phyloP scores from a whole-genome alignment of 1,140 invertebrate species.

The Micrasema minimum region DNA sequence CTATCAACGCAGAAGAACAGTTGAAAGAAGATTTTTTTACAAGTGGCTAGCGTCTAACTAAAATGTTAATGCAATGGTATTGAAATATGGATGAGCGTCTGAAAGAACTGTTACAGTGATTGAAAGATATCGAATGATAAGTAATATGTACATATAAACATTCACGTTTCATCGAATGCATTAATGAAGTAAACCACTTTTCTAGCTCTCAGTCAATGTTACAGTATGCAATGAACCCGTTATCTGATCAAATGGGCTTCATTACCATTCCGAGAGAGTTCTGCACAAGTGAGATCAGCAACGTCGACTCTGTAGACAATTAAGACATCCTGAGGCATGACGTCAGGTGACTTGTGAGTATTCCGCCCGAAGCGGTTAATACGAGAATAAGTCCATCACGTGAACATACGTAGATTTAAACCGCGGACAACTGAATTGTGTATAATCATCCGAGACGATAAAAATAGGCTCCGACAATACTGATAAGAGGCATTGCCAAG shows the following conservation, averaged over 20 bases:
- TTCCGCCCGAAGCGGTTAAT: neutral
- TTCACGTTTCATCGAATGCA: no score
- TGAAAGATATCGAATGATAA: no score
- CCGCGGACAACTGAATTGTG: neutral
- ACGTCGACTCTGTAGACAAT: slow-evolving; percentile 15
- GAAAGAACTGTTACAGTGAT: no score
- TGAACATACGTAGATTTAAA: slow-evolving; percentile 1
- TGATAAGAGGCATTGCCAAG: neutral
- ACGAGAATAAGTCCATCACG: neutral
- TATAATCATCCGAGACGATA: slow-evolving; percentile 6
- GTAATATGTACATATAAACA: no score
- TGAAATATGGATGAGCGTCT: no score
- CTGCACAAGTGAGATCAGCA: slow-evolving; percentile 5
- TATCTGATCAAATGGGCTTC: slow-evolving; percentile 16
- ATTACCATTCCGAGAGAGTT: slow-evolving; percentile 19
- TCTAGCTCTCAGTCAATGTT: neutral
- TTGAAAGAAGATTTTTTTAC: no score
- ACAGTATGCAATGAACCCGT: slow-evolving; percentile 17
- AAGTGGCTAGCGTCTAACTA: no score
- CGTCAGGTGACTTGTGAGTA: neutral
- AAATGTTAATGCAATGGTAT: no score
- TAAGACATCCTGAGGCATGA: slow-evolving; percentile 12
- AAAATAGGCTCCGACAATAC: neutral
- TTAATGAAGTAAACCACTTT: neutral
- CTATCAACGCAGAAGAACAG: no score